Evolutionary conservation across 1,140 invertebrate genomes (phyloP), one percentile per base, ranked within the genome.

Genomic region (Asbolus verrucosus): DNA sequence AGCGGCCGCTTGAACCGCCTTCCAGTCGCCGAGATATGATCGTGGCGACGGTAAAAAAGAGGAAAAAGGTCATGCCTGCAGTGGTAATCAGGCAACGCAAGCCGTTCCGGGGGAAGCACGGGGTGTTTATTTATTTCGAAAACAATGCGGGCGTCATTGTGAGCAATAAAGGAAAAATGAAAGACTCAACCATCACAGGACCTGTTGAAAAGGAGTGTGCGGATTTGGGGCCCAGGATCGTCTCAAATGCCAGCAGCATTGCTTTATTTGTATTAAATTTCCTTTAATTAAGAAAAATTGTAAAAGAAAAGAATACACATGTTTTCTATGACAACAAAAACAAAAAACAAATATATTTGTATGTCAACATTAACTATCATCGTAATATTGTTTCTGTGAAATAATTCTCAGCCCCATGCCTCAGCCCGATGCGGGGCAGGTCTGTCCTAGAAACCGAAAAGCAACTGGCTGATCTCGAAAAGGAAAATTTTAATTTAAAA

Each of bases 161-260:
- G 13, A 99, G 99, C 83, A 98, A 98, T 82, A 99, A 99, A 86
- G 98, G 98, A 70, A 97, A 99, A 90, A 99, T 99, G 97, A 99
- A 99, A 86, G 98, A 97, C 65, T 98, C 96, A 19, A 97, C 98
- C 72, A 99, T 99, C 77, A 99, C 98, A 59, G 98, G 98, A 75
- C 98, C 98, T 60, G 97, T 99, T 43, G 96, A 98, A 6, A 99
- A 99, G 84, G 98, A 99, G 85, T 99, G 98, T 87, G 98, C 98
- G 63, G 98, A 99, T 85, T 87, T 99, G 54, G 99, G 98, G 98
- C 98, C 98, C 63, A 96, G 96, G 86, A 99, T 99, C 83, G 97
- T 98, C 69, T 98, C 97, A 21, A 98, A 99, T 84, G 97, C 98
- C 63, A 94, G 94, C 84, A 96, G 94, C 80, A 98, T 98, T 85